phyloP scores from a whole-genome alignment of 2,797 vertebrate species.

The Pteropus rufus region DNA sequence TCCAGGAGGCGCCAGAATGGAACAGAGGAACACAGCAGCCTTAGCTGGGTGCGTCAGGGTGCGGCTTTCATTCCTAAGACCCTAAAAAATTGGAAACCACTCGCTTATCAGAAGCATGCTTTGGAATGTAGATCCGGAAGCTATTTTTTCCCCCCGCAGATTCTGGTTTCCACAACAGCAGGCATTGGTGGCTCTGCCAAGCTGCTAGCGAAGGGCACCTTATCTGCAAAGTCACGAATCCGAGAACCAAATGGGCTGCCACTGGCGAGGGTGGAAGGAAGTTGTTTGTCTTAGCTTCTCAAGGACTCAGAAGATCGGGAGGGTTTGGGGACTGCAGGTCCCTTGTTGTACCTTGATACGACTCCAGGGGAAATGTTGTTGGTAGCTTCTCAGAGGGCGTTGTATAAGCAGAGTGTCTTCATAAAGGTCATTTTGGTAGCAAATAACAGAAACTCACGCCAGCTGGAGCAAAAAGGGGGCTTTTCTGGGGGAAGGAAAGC shows the following conservation, averaged over 20 bases:
- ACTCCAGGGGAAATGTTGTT: neutral
- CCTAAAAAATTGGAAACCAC: neutral
- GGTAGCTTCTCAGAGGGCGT: neutral
- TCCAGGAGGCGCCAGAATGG: neutral
- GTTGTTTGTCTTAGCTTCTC: neutral
- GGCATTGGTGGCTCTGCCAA: neutral
- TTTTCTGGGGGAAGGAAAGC: neutral
- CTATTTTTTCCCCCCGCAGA: conserved; percentile 20
- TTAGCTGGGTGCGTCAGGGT: fast-evolving
- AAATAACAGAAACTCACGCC: neutral
- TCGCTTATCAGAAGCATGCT: neutral
- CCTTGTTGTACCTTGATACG: neutral
- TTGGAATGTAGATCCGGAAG: conserved; percentile 24
- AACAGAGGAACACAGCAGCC: neutral
- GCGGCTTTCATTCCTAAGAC: neutral
- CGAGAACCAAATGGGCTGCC: neutral
- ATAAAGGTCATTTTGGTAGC: neutral
- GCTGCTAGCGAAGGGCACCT: conserved; percentile 26
- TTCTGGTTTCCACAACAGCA: conserved; percentile 50
- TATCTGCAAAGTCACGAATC: conserved; percentile 55
- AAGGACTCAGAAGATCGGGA: neutral
- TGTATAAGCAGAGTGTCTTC: neutral
- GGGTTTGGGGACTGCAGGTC: neutral
- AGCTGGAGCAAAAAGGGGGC: neutral
- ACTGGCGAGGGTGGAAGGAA: neutral